phyloP scores from a whole-genome alignment of 2,113 vertebrate species.

The Tretioscincus oriximinensis region DNA sequence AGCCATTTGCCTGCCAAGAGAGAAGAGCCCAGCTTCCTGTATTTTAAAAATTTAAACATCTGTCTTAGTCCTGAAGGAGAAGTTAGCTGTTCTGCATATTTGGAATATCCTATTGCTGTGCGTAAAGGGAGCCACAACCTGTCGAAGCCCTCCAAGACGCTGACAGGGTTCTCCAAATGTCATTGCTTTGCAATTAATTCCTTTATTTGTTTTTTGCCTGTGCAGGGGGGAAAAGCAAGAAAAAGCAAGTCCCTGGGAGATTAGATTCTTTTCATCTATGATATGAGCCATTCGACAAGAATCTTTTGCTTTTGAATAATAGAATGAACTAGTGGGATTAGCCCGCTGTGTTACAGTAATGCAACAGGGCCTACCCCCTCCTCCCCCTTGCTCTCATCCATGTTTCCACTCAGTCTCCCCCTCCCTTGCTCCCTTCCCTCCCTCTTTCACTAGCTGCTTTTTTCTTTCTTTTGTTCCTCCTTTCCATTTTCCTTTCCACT shows the following conservation, averaged over 20 bases:
- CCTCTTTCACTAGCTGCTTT: too few species aligned
- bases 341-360: too few species aligned
- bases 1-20: neutral
- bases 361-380: neutral
- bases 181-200: slow-evolving; percentile 2
- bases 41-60: neutral
- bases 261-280: neutral
- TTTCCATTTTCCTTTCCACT: too few species aligned
- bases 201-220: neutral
- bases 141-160: neutral
- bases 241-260: neutral
- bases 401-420: too few species aligned
- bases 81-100: neutral
- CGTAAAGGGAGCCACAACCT: neutral
- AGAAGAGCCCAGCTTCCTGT: neutral
- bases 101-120: neutral
- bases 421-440: too few species aligned
- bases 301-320: neutral
- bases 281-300: neutral
- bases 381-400: too few species aligned
- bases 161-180: neutral
- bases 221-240: neutral
- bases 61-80: neutral
- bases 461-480: too few species aligned
- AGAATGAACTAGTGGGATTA: too few species aligned